Conservation (phyloP, 92 coral and sea anemone genomes). For the Actinostola sp. region DNA sequence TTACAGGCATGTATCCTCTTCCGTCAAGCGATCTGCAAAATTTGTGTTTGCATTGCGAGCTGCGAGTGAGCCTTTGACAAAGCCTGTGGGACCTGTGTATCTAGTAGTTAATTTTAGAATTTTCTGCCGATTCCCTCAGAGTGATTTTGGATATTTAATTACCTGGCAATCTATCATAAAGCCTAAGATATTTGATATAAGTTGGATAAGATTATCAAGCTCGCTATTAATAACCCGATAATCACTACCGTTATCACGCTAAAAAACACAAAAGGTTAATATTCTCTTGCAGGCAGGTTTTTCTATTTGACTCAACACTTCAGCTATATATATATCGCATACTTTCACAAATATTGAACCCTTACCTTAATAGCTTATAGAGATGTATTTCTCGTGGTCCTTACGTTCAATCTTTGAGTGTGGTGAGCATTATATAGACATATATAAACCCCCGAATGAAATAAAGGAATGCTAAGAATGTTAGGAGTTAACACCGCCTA, state of each 20-base stretch:
- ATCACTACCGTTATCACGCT: neutral
- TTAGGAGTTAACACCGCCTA: slow-evolving; percentile 19
- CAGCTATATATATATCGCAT: neutral
- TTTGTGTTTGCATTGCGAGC: too few species aligned
- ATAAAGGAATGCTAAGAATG: slow-evolving; percentile 23
- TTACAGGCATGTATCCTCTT: too few species aligned
- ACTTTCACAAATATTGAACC: neutral
- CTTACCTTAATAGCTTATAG: slow-evolving; percentile 13
- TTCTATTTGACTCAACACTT: neutral
- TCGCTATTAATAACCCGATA: slow-evolving; percentile 7
- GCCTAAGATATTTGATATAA: neutral
- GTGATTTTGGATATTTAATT: neutral
- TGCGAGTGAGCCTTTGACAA: too few species aligned
- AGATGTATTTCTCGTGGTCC: neutral
- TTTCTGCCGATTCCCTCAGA: too few species aligned
- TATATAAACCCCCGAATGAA: slow-evolving; percentile 16
- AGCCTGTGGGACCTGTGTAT: too few species aligned
- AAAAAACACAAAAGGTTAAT: neutral
- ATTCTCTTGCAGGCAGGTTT: neutral
- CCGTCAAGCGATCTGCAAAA: too few species aligned
- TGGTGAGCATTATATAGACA: neutral
- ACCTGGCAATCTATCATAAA: neutral
- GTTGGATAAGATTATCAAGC: neutral
- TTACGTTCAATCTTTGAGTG: slow-evolving; percentile 1
- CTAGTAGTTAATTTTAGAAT: too few species aligned